These are phyloP conservation scores for Carlito syrichta DNA, from an alignment of 2,113 vertebrate species.

Conservation along the genomic window DNA sequence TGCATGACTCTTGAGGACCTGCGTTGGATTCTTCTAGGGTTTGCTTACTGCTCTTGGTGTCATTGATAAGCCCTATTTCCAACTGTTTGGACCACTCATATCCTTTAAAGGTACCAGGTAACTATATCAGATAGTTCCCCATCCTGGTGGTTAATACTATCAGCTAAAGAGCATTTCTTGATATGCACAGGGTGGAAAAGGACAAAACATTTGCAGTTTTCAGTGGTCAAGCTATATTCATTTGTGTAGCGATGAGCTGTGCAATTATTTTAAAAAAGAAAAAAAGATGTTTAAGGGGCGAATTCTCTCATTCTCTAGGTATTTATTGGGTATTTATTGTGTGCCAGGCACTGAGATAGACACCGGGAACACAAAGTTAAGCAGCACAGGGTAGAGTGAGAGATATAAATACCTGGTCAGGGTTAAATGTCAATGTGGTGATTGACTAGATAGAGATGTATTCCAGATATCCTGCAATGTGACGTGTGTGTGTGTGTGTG, in stretches of 20 bases:
- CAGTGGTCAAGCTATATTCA: not conserved
- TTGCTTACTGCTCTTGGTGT: not conserved
- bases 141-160: conserved; percentile 21
- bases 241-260: not conserved
- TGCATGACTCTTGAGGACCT: not conserved
- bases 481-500: not conserved
- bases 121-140: not conserved
- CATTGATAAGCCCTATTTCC: not conserved
- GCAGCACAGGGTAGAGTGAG: not conserved
- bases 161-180: not conserved
- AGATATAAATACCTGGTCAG: not conserved
- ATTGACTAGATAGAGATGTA: not conserved
- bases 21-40: not conserved
- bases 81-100: not conserved
- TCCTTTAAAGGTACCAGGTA: not conserved
- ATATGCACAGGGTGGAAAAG: not conserved
- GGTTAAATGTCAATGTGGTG: not conserved
- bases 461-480: not conserved
- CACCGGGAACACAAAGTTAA: not conserved
- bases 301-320: not conserved
- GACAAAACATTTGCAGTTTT: not conserved
- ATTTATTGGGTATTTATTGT: not conserved
- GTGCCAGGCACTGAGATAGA: not conserved
- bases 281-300: not conserved
- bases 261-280: not conserved